Conservation (phyloP, 2,797 vertebrate species). For the Prionace glauca region DNA sequence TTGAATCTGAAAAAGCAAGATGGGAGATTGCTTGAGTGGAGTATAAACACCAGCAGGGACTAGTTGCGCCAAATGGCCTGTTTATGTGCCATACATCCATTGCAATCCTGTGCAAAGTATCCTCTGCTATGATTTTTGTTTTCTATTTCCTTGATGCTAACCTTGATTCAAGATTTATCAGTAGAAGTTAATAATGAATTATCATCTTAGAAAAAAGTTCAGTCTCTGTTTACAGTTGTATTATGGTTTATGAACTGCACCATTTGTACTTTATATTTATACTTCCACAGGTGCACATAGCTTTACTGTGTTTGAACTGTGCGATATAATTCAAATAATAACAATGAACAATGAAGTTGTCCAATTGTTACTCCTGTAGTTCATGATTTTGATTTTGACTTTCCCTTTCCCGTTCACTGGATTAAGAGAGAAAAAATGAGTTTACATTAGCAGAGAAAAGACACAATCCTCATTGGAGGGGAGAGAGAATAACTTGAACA, state of each 20-base stretch:
- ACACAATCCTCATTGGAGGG: not conserved
- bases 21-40: not conserved
- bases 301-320: not conserved
- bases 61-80: not conserved
- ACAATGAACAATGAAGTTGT: not conserved
- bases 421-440: not conserved
- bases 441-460: not conserved
- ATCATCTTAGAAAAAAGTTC: not conserved
- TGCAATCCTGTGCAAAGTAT: not conserved
- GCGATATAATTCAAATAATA: constrained; percentile 8
- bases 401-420: too few relatives aligned
- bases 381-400: not conserved
- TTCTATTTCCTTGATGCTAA: not conserved
- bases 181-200: not conserved
- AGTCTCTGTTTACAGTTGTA: not conserved
- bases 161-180: not conserved
- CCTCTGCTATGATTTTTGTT: not conserved
- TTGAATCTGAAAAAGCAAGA: not conserved
- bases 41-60: not conserved
- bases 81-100: not conserved
- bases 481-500: not conserved
- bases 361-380: not conserved
- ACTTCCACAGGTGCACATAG: not conserved
- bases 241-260: not conserved
- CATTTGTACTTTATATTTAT: too few relatives aligned